Conservation (phyloP, 2,888 invertebrate species). For the Rhingia rostrata region DNA sequence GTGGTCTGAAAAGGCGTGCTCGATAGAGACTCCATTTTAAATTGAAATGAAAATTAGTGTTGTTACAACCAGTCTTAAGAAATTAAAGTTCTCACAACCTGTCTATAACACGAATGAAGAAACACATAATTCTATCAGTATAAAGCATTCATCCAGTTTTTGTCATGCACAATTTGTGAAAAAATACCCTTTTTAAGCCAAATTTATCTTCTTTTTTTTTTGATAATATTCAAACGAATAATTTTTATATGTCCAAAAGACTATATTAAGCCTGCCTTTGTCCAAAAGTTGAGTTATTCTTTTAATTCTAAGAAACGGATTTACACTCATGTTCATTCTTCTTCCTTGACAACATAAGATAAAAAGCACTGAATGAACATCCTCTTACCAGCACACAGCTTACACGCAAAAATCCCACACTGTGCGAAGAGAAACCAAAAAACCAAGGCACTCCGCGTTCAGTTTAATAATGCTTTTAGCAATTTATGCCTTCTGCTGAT, state of each 20-base stretch:
- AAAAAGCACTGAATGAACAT: slow-evolving; percentile 39
- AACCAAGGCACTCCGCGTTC: not conserved
- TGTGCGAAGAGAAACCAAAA: not conserved
- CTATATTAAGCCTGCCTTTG: slow-evolving; percentile 45
- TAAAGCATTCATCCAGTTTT: too few species aligned
- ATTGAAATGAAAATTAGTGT: too few species aligned
- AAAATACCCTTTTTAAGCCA: too few species aligned
- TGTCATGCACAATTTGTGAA: too few species aligned
- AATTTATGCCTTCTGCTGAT: slow-evolving; percentile 32
- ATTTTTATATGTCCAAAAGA: not conserved
- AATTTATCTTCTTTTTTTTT: too few species aligned
- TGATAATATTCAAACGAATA: not conserved
- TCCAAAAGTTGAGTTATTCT: slow-evolving; percentile 38
- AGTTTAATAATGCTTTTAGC: slow-evolving; percentile 42
- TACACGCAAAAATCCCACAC: slow-evolving; percentile 11
- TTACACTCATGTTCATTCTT: slow-evolving; percentile 10
- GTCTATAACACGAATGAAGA: too few species aligned
- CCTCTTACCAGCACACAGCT: slow-evolving; percentile 48
- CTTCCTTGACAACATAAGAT: slow-evolving; percentile 27
- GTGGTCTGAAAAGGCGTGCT: too few species aligned
- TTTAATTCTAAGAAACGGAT: slow-evolving; percentile 34
- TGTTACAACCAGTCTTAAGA: too few species aligned
- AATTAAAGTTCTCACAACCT: too few species aligned
- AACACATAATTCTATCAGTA: too few species aligned
- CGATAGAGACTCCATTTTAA: too few species aligned